A percentile compares a stretch with the other conserved stretches of the same genome.
phyloP scores from a whole-genome alignment of 2,888 invertebrate species.

The Schrankia costaestrigalis region DNA sequence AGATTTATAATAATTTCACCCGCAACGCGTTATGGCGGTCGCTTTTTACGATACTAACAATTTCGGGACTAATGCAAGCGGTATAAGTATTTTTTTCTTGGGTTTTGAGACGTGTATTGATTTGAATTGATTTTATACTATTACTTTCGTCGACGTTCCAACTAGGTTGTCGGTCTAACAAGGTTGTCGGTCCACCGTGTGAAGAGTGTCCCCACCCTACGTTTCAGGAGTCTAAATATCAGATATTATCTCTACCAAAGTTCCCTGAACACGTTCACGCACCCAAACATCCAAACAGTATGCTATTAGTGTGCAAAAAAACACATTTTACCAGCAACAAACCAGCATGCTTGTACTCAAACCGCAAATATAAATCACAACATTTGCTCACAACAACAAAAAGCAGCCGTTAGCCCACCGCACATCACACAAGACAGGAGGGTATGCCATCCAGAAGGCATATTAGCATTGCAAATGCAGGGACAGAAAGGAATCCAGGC shows the following conservation, averaged over 20 bases:
- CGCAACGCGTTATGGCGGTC: slow-evolving; percentile 59
- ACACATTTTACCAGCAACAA: background rate
- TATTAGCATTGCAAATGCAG: slow-evolving; percentile 66
- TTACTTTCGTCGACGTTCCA: too few species aligned
- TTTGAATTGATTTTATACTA: slow-evolving; percentile 9
- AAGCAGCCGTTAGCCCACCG: slow-evolving; percentile 6
- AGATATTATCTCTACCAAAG: too few species aligned
- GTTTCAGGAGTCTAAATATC: too few species aligned
- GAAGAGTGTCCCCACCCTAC: too few species aligned
- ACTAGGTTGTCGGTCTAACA: too few species aligned
- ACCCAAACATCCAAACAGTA: too few species aligned
- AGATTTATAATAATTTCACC: slow-evolving; percentile 78
- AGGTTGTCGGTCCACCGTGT: too few species aligned
- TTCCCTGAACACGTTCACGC: too few species aligned
- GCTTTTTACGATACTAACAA: slow-evolving; percentile 63
- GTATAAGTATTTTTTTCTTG: slow-evolving; percentile 49
- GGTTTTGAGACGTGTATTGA: slow-evolving; percentile 19
- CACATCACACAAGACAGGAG: slow-evolving; percentile 21
- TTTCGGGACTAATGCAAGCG: slow-evolving; percentile 58
- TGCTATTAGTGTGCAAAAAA: too few species aligned
- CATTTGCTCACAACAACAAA: slow-evolving; percentile 3
- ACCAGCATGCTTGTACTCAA: background rate
- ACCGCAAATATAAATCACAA: background rate
- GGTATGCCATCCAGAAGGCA: slow-evolving; percentile 34
- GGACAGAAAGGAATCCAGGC: slow-evolving; percentile 35